Percentiles rank a stretch among this genome's conserved stretches.
Conservation (phyloP, 1,140 invertebrate species). For the Pachyrhynchus sulphureomaculatus region DNA sequence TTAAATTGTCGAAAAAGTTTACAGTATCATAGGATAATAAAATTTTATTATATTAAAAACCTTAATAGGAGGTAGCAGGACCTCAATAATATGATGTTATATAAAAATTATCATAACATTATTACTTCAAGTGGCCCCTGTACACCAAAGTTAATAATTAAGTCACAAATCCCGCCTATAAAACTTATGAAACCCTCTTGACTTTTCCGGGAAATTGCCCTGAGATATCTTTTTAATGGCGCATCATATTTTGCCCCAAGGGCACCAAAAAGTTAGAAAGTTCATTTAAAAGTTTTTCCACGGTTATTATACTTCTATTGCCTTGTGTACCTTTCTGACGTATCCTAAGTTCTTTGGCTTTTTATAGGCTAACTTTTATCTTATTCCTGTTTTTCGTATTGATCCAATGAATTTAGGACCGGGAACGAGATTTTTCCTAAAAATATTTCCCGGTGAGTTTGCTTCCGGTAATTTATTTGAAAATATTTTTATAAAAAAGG, state of each 20-base stretch:
- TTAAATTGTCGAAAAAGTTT: too few species aligned
- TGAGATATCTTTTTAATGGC: conserved; percentile 20
- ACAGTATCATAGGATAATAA: too few species aligned
- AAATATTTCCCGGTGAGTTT: too few species aligned
- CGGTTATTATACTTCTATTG: conserved; percentile 20
- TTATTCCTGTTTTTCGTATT: not conserved
- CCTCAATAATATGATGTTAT: too few species aligned
- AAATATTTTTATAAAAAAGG: too few species aligned
- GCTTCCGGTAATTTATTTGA: too few species aligned
- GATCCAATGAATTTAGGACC: too few species aligned
- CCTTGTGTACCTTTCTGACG: conserved; percentile 12
- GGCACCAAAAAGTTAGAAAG: conserved; percentile 14
- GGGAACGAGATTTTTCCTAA: too few species aligned
- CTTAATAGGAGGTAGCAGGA: too few species aligned
- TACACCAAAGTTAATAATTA: conserved; percentile 6
- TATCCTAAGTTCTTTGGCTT: conserved; percentile 2
- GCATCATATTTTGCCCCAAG: conserved; percentile 19
- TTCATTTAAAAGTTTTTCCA: conserved; percentile 20
- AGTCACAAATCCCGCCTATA: conserved; percentile 13
- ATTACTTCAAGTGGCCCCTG: not conserved
- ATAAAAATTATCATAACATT: not conserved
- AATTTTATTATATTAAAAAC: too few species aligned
- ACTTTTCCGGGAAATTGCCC: conserved; percentile 12
- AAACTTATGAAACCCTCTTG: conserved; percentile 9
- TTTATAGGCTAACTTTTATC: conserved; percentile 12